Evolutionary conservation across 2,888 invertebrate genomes (phyloP).

Genomic region (Gordius sp.): DNA sequence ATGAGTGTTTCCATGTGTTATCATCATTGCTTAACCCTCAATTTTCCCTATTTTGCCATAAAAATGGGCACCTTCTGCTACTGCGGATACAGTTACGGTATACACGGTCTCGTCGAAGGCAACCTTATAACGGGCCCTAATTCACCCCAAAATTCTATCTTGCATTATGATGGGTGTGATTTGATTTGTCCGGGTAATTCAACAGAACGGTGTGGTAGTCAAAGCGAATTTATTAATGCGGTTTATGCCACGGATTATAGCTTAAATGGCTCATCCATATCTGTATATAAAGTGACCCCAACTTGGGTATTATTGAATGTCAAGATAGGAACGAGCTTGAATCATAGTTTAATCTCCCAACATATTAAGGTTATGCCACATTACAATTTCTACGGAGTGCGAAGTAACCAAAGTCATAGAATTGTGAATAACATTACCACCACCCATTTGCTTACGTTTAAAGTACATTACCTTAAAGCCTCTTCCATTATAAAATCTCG

Average conservation of each 20-base stretch:
- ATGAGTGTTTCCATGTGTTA: conserved; percentile 6
- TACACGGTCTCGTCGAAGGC: not conserved
- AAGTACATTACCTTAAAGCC: not conserved
- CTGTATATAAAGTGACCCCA: not conserved
- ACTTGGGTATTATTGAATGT: not conserved
- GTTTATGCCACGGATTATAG: not conserved
- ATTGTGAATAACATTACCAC: not conserved
- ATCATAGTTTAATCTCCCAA: not conserved
- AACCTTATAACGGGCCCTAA: too few species aligned
- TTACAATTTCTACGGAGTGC: too few species aligned
- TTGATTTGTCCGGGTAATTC: not conserved
- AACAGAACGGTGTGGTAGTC: not conserved
- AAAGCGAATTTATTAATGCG: not conserved
- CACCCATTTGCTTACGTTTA: not conserved
- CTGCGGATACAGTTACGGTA: not conserved
- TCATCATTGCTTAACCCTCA: not conserved
- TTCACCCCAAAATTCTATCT: too few species aligned
- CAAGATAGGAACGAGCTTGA: not conserved
- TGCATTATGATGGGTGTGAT: not conserved
- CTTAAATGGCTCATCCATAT: not conserved
- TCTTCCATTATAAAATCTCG: not conserved
- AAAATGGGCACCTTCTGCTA: not conserved
- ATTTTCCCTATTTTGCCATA: conserved; percentile 3
- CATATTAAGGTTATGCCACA: too few species aligned
- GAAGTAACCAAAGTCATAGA: too few species aligned